These are phyloP conservation scores for Mirza zaza DNA, from an alignment of 2,113 vertebrate genomes.

Conservation along the genomic window DNA sequence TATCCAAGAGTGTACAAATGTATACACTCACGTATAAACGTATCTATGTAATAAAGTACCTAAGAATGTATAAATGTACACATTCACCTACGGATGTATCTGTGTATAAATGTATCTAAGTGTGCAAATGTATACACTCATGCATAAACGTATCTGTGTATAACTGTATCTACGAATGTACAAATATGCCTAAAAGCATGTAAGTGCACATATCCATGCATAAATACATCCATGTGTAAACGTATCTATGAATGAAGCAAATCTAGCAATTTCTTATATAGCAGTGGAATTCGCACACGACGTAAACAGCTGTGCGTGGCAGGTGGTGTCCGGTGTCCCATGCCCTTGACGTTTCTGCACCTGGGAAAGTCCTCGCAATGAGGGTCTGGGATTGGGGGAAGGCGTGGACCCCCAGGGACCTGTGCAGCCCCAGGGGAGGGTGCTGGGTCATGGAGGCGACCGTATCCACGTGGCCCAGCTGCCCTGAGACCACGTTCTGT, in stretches of 20 bases:
- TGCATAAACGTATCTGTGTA: too few relatives aligned
- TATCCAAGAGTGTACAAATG: too few relatives aligned
- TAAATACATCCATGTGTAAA: too few relatives aligned
- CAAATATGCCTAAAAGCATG: too few relatives aligned
- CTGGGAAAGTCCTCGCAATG: not conserved
- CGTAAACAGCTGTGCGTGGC: not conserved
- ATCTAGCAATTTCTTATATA: not conserved
- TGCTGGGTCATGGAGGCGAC: rapidly evolving
- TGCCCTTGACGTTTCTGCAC: too few relatives aligned
- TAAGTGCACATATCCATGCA: rapidly evolving
- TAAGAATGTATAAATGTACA: too few relatives aligned
- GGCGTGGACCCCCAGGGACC: not conserved
- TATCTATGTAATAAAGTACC: not conserved
- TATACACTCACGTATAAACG: too few relatives aligned
- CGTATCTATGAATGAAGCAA: not conserved
- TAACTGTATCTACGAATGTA: not conserved
- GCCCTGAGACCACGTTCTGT: not conserved
- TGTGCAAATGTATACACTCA: too few relatives aligned
- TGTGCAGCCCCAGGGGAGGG: not conserved
- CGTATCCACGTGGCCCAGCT: too few relatives aligned
- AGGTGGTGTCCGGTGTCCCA: not conserved
- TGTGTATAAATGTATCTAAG: too few relatives aligned
- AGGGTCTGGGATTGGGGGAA: not conserved
- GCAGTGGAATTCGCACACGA: not conserved
- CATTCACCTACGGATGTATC: too few relatives aligned